Conservation (phyloP, 2,888 invertebrate genomes). For the Drosophila kanekoi region DNA sequence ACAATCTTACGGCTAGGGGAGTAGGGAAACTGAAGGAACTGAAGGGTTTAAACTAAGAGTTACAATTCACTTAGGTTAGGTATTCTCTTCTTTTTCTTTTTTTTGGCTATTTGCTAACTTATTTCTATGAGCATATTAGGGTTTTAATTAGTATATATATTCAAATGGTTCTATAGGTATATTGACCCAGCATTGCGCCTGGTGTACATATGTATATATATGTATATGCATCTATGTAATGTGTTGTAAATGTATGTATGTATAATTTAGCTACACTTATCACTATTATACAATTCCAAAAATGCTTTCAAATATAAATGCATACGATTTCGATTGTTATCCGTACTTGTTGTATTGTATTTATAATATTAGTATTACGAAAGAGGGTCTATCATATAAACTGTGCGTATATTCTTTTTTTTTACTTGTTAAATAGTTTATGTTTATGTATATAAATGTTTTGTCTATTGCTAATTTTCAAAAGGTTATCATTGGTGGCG, state of each 20-base stretch:
- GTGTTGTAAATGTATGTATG: constrained; percentile 24
- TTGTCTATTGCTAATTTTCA: constrained; percentile 36
- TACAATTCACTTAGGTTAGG: constrained; percentile 59
- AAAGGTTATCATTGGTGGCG: constrained; percentile 46
- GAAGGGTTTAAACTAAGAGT: constrained; percentile 39
- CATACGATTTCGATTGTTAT: constrained; percentile 68
- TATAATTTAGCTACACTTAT: constrained; percentile 73
- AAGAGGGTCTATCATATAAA: constrained; percentile 51
- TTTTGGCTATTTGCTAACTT: constrained; percentile 51
- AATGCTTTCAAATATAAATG: constrained; percentile 76
- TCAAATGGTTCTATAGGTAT: constrained; percentile 38
- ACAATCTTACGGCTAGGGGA: constrained; percentile 59
- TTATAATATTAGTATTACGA: constrained; percentile 47
- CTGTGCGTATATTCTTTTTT: constrained; percentile 50
- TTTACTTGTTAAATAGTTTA: constrained; percentile 26
- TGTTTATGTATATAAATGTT: constrained; percentile 36
- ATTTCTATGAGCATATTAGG: constrained; percentile 41
- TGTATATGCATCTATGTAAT: constrained; percentile 19
- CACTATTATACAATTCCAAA: constrained; percentile 77
- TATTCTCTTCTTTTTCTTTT: neutral
- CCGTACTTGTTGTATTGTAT: constrained; percentile 42
- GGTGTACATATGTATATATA: constrained; percentile 20
- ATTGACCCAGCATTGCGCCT: constrained; percentile 8
- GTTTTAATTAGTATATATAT: constrained; percentile 20
- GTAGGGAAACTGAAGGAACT: constrained; percentile 6